Percentiles rank a stretch among this genome's conserved stretches.
Evolutionary conservation across 2,113 vertebrate genomes (phyloP).

Genomic region (Lophotis ruficrista): DNA sequence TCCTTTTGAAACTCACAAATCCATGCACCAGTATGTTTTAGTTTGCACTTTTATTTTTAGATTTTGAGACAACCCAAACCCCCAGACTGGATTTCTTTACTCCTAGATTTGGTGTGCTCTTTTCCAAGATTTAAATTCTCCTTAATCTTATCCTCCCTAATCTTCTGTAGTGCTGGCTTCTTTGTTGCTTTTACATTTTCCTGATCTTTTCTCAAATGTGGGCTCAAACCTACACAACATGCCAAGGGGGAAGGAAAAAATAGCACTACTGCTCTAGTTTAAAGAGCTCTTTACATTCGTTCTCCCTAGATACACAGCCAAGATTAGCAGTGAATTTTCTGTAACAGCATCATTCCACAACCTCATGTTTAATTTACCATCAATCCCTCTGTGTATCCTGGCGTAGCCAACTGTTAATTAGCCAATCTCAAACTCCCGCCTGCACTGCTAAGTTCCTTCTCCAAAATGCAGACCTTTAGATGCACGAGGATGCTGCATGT

Average conservation of each 20-base stretch:
- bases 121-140: not conserved
- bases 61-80: not conserved
- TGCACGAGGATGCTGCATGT: not conserved
- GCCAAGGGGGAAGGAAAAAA: constrained; percentile 54
- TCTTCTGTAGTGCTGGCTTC: constrained; percentile 12
- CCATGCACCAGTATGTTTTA: not conserved
- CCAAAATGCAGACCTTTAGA: not conserved
- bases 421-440: constrained; percentile 23
- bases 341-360: constrained; percentile 41
- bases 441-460: not conserved
- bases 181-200: constrained; percentile 33
- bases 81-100: not conserved
- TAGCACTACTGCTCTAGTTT: constrained; percentile 57
- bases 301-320: constrained; percentile 63
- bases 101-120: not conserved
- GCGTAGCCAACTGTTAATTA: constrained; percentile 31
- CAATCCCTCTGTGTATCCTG: constrained; percentile 56
- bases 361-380: constrained; percentile 58
- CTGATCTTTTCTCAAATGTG: constrained; percentile 17
- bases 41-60: constrained; percentile 1
- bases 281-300: constrained; percentile 29
- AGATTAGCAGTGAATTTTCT: constrained; percentile 56
- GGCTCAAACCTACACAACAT: constrained; percentile 44
- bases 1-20: not conserved
- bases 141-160: constrained; percentile 39